phyloP scores from a whole-genome alignment of 2,888 invertebrate species.

The Acleris laterana region DNA sequence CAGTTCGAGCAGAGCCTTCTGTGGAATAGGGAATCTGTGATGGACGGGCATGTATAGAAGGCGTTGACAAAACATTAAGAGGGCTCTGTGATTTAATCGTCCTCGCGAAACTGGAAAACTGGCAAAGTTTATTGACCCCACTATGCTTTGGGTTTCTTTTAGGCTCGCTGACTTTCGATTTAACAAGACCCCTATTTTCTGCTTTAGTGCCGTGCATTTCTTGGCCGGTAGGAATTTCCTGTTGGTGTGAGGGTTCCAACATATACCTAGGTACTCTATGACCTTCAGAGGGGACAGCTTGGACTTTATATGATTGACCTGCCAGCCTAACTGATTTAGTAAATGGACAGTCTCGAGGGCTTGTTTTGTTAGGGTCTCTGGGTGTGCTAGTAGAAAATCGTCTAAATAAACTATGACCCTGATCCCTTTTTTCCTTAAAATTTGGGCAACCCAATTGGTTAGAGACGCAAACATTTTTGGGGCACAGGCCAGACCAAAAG shows the following conservation, averaged over 20 bases:
- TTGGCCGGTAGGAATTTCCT: background rate
- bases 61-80: background rate
- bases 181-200: background rate
- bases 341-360: background rate
- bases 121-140: conserved; percentile 1
- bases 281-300: background rate
- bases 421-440: background rate
- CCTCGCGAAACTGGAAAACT: background rate
- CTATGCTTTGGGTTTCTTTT: conserved; percentile 1
- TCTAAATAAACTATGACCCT: background rate
- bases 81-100: background rate
- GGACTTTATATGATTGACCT: background rate
- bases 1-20: conserved; percentile 3
- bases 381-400: background rate
- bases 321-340: background rate
- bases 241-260: background rate
- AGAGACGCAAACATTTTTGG: too few species aligned
- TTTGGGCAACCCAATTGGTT: background rate
- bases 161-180: background rate
- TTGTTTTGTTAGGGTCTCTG: background rate
- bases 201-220: background rate
- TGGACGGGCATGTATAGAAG: background rate
- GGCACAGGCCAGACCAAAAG: background rate
- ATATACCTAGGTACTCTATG: conserved; percentile 1
- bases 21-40: background rate